phyloP scores from a whole-genome alignment of 2,113 vertebrate species.

The Rynchops niger region DNA sequence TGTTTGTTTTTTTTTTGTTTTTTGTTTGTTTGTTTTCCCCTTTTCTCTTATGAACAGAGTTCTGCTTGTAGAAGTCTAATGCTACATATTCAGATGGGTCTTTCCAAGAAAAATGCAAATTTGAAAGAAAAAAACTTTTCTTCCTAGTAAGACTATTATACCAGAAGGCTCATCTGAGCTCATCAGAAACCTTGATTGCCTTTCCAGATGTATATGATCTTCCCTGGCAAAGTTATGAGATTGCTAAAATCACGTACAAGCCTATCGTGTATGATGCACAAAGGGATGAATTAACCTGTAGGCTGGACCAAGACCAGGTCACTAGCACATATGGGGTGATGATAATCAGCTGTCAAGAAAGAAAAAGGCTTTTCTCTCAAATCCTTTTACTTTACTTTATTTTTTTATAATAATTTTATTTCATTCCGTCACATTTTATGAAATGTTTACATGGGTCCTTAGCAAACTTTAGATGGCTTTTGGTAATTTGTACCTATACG shows the following conservation, averaged over 20 bases:
- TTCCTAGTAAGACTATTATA: neutral
- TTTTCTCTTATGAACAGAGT: neutral
- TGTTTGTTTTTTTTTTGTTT: neutral
- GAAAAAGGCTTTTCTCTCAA: neutral
- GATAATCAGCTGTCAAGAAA: neutral
- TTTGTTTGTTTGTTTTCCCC: neutral
- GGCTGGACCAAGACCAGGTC: neutral
- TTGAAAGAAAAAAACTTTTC: neutral
- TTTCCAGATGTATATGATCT: neutral
- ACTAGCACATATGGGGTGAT: neutral
- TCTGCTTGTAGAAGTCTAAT: neutral
- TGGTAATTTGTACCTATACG: rapidly evolving
- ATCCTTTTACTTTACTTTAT: neutral
- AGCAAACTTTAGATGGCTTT: neutral
- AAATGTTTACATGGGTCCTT: neutral
- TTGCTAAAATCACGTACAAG: neutral
- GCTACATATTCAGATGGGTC: neutral
- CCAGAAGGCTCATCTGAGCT: neutral
- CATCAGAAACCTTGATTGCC: neutral
- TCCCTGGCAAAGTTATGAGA: neutral
- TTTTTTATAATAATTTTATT: neutral
- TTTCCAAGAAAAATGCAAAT: neutral
- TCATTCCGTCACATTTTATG: neutral
- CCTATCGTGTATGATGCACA: neutral
- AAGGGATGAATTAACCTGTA: neutral